Percentiles rank a stretch among this genome's conserved stretches.
Conservation (phyloP, 2,113 vertebrate species). For the Neogale vison region DNA sequence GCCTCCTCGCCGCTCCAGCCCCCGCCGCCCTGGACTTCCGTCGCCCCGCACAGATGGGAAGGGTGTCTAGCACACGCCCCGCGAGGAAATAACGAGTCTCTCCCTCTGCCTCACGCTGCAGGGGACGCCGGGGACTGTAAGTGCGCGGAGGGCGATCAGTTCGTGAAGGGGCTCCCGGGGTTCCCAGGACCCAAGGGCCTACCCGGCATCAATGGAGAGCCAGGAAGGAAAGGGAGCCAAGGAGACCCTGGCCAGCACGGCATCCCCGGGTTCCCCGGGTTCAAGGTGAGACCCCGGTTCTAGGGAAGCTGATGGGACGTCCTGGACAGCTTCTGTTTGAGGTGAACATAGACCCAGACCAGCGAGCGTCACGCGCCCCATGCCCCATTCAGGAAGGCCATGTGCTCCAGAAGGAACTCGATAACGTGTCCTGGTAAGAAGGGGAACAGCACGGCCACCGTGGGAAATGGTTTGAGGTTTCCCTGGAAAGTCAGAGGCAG, state of each 20-base stretch:
- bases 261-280: conserved; percentile 85
- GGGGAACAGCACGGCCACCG: rapidly evolving
- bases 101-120: conserved; percentile 46
- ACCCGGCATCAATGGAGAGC: conserved; percentile 79
- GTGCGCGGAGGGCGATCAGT: conserved; percentile 75
- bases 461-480: too few species aligned
- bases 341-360: not conserved
- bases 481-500: not conserved
- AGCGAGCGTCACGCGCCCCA: rapidly evolving
- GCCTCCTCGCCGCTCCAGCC: too few species aligned
- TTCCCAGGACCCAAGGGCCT: conserved; percentile 84
- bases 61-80: rapidly evolving
- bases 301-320: rapidly evolving
- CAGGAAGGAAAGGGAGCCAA: conserved; percentile 82
- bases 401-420: rapidly evolving
- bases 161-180: conserved; percentile 77
- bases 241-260: conserved; percentile 89
- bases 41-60: not conserved
- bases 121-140: conserved; percentile 85
- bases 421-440: not conserved
- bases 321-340: not conserved
- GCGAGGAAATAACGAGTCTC: not conserved
- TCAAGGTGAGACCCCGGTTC: conserved; percentile 79
- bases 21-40: not conserved
- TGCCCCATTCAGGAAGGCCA: not conserved